A percentile compares a stretch with the other conserved stretches of the same genome.
phyloP scores from a whole-genome alignment of 1,140 invertebrate species.

The Drosophila pachea region DNA sequence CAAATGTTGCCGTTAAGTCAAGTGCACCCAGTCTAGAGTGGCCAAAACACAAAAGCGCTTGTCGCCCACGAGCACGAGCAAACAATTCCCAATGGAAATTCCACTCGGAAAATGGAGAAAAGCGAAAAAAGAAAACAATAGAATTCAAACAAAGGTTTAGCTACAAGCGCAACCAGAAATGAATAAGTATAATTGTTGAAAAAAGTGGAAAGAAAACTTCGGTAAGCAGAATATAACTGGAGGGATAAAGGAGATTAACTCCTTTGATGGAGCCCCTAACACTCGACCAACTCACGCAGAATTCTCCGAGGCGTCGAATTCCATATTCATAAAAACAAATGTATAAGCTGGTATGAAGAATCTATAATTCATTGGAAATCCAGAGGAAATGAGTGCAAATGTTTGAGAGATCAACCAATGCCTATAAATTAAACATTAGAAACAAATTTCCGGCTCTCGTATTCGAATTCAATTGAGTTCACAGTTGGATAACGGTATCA shows the following conservation, averaged over 20 bases:
- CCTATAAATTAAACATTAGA: slow-evolving; percentile 14
- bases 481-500: slow-evolving; percentile 11
- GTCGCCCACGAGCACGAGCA: slow-evolving; percentile 12
- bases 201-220: background rate
- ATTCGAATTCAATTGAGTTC: slow-evolving; percentile 26
- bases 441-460: slow-evolving; percentile 18
- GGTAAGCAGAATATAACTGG: too few relatives aligned
- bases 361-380: background rate
- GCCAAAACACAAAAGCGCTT: slow-evolving; percentile 6
- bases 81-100: slow-evolving; percentile 22
- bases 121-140: background rate
- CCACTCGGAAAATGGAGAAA: slow-evolving; percentile 13
- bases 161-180: background rate
- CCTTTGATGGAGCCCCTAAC: too few relatives aligned
- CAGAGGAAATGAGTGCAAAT: background rate
- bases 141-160: background rate
- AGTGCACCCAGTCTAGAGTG: slow-evolving; percentile 16
- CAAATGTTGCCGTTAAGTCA: slow-evolving; percentile 14
- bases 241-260: too few relatives aligned
- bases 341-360: background rate
- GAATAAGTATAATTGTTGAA: background rate
- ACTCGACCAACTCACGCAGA: too few relatives aligned
- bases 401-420: background rate
- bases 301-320: too few relatives aligned
- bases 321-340: background rate